A percentile compares a stretch with the other conserved stretches of the same genome.
Evolutionary conservation across 2,113 vertebrate genomes (phyloP).

Genomic region (Cyprinodon brontotheroides): DNA sequence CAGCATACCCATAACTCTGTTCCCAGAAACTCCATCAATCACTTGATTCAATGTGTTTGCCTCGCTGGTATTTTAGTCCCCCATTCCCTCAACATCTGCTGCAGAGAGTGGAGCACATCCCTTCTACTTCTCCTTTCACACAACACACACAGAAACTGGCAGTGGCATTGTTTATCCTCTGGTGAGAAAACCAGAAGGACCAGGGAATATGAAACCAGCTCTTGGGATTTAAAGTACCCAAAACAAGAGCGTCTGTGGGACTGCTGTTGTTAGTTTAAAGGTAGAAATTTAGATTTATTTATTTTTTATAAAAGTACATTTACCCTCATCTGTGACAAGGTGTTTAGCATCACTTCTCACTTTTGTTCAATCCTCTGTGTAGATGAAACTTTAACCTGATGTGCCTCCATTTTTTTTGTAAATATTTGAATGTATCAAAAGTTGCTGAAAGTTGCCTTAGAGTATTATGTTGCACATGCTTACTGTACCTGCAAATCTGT

Average conservation of each 20-base stretch:
- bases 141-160: slow-evolving; percentile 31
- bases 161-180: slow-evolving; percentile 41
- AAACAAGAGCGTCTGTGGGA: slow-evolving; percentile 16
- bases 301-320: slow-evolving; percentile 2
- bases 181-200: slow-evolving; percentile 31
- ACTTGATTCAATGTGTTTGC: slow-evolving; percentile 61
- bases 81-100: slow-evolving; percentile 72
- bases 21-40: slow-evolving; percentile 65
- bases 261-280: slow-evolving; percentile 1
- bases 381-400: background rate
- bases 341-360: background rate
- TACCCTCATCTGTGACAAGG: background rate
- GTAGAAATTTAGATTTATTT: slow-evolving; percentile 40
- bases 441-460: background rate
- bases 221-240: slow-evolving; percentile 41
- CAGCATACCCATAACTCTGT: slow-evolving; percentile 39
- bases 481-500: background rate
- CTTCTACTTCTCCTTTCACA: slow-evolving; percentile 37
- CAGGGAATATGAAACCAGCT: slow-evolving; percentile 8
- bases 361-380: background rate
- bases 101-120: slow-evolving; percentile 45
- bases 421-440: background rate
- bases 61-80: slow-evolving; percentile 53
- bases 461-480: background rate
- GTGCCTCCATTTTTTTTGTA: background rate